phyloP scores from a whole-genome alignment of 2,113 vertebrate species.

The Thymallus thymallus region DNA sequence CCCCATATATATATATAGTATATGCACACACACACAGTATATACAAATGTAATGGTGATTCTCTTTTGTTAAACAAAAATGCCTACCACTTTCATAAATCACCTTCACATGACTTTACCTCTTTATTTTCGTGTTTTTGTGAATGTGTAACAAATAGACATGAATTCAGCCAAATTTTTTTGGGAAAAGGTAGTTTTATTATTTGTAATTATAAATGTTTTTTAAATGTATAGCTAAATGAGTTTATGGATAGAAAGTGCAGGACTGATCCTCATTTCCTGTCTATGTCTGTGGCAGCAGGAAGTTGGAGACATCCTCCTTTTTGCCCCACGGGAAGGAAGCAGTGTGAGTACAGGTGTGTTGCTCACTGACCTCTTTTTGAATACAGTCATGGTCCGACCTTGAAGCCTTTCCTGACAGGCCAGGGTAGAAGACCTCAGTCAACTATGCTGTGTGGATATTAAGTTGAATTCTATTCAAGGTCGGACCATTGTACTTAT shows the following conservation, averaged over 20 bases:
- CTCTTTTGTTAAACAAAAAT: too few relatives aligned
- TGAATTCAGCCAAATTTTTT: background rate
- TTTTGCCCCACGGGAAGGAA: conserved; percentile 72
- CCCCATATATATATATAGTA: background rate
- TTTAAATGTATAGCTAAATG: background rate
- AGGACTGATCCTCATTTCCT: conserved; percentile 61
- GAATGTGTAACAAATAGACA: background rate
- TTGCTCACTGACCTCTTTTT: conserved; percentile 65
- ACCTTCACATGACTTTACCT: background rate
- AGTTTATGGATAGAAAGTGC: conserved; percentile 29
- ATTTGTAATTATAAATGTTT: too few relatives aligned
- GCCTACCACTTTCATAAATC: background rate
- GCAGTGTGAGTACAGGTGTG: conserved; percentile 63
- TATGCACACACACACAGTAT: too few relatives aligned
- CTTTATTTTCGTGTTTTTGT: background rate
- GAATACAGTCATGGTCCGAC: conserved; percentile 67
- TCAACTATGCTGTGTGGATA: conserved; percentile 11
- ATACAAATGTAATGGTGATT: too few relatives aligned
- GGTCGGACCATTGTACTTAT: too few relatives aligned
- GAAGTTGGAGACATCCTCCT: conserved; percentile 71
- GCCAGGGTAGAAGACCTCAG: too few relatives aligned
- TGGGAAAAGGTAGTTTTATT: background rate
- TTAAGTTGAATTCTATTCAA: too few relatives aligned
- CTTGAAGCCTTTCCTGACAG: conserved; percentile 69
- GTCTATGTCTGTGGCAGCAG: conserved; percentile 68